Evolutionary conservation across 2,797 vertebrate genomes (phyloP).

Genomic region (Channa striata): DNA sequence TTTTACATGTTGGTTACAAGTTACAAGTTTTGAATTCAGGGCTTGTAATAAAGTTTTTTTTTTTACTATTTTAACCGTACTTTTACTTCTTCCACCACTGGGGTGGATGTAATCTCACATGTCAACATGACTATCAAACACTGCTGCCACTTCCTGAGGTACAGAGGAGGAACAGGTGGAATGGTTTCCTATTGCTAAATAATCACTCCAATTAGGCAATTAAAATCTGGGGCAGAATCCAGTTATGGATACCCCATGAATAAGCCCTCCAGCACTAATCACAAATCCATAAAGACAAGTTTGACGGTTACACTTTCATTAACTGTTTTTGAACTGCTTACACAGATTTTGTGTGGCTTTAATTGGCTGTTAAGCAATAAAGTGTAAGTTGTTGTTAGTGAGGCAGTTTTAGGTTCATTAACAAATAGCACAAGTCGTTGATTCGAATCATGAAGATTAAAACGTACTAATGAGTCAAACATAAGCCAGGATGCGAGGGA

Average conservation of each 20-base stretch:
- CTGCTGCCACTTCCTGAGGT: slow-evolving; percentile 48
- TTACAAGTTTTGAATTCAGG: too few species aligned
- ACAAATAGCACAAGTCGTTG: slow-evolving; percentile 65
- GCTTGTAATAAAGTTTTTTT: too few species aligned
- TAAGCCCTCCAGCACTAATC: slow-evolving; percentile 75
- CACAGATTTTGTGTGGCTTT: slow-evolving; percentile 55
- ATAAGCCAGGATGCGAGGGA: slow-evolving; percentile 13
- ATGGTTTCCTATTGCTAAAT: slow-evolving; percentile 84
- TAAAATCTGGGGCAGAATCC: slow-evolving; percentile 79
- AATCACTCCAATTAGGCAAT: slow-evolving; percentile 84
- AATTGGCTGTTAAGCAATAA: slow-evolving; percentile 70
- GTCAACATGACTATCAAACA: slow-evolving; percentile 31
- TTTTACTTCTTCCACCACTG: not conserved
- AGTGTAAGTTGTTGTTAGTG: slow-evolving; percentile 52
- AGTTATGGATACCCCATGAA: slow-evolving; percentile 82
- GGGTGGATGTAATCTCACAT: not conserved
- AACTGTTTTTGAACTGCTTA: slow-evolving; percentile 64
- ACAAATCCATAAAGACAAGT: slow-evolving; percentile 78
- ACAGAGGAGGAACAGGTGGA: slow-evolving; percentile 74
- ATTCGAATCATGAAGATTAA: slow-evolving; percentile 44
- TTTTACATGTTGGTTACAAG: too few species aligned
- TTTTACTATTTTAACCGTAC: too few species aligned
- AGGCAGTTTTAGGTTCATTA: slow-evolving; percentile 64
- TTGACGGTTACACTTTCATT: slow-evolving; percentile 70
- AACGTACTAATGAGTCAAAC: slow-evolving; percentile 40